Base-by-base conservation (phyloP, 2,797 vertebrate genomes). In the Intellagama lesueurii region DNA sequence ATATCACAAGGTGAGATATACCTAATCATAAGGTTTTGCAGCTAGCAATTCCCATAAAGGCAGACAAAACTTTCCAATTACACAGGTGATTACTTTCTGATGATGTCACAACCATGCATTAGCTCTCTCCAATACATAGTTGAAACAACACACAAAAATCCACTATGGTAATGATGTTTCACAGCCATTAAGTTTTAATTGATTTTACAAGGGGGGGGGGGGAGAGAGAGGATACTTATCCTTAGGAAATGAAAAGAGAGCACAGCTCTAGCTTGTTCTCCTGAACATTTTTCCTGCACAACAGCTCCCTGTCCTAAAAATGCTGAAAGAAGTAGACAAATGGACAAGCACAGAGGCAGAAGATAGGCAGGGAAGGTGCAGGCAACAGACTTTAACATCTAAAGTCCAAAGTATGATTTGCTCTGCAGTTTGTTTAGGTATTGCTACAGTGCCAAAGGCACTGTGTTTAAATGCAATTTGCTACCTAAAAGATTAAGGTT, bases 181-280 rank as follows among this genome's bases (percentile, higher is more conserved):
- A 86, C 80, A 87, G 75, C 76, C 75, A 87, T 89, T 87, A 81
- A 80, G 80, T 91, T 86, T 88, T 91, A 91, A 88, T 88, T 82
- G 90, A 88, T 88, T 85, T 81, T 88, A 86, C 56, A 88, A 82
- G 87, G 60, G 35, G 32, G 28, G 35, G 17, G 30, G 35, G 78
- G 16, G 12, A 16, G 14, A 16, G 68, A 79, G 68, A 75, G 19
- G n/a, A 87, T 52, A 90, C 85, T 90, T 87, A 88, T 88, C 72
- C 7, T 86, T 69, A 76, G 69, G 82, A 88, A 64, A 70, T 70
- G 83, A 68, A 81, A 88, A 64, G 60, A 64, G 16, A 64, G 81
- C 60, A 60, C 83, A 88, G 35, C 78, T 77, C 49, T 8, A 77
- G 78, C 73, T 56, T 85, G 30, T 30, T 88, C 24, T 49, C 14